Conservation (phyloP, 2,888 invertebrate species). For the Notocelia uddmanniana region DNA sequence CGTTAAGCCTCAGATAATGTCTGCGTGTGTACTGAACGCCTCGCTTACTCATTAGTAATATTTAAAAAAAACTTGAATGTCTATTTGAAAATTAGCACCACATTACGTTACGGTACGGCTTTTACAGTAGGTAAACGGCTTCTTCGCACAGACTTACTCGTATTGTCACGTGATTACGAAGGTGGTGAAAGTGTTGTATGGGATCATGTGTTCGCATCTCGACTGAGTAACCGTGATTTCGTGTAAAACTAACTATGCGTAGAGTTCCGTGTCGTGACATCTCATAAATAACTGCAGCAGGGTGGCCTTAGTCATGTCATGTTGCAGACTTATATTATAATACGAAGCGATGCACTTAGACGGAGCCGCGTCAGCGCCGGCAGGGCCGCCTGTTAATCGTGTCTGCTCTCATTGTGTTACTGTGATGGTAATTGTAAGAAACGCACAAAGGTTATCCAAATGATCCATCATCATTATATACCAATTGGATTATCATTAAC, state of each 20-base stretch:
- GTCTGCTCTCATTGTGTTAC: conserved; percentile 1
- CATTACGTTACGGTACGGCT: conserved; percentile 11
- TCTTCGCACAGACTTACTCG: not conserved
- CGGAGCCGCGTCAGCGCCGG: conserved; percentile 16
- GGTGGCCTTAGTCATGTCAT: conserved; percentile 35
- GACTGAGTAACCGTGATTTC: conserved; percentile 55
- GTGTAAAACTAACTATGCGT: conserved; percentile 30
- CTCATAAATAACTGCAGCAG: conserved; percentile 29
- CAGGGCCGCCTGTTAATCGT: conserved; percentile 1
- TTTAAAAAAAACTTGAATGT: conserved; percentile 18
- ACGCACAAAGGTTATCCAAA: conserved; percentile 10
- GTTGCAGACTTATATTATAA: conserved; percentile 24
- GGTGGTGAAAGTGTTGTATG: conserved; percentile 52
- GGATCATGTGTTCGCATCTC: conserved; percentile 45
- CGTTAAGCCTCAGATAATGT: conserved; percentile 20
- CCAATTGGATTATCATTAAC: not conserved
- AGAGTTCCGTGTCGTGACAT: conserved; percentile 32
- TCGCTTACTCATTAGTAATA: conserved; percentile 10
- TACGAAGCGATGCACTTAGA: conserved; percentile 25
- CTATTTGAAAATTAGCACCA: conserved; percentile 33
- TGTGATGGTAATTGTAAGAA: conserved; percentile 18
- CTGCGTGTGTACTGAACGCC: conserved; percentile 15
- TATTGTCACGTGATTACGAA: conserved; percentile 37
- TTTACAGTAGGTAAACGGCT: conserved; percentile 8
- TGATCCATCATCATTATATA: not conserved